phyloP scores from a whole-genome alignment of 2,888 invertebrate genomes.

The Tenthredo distinguenda region DNA sequence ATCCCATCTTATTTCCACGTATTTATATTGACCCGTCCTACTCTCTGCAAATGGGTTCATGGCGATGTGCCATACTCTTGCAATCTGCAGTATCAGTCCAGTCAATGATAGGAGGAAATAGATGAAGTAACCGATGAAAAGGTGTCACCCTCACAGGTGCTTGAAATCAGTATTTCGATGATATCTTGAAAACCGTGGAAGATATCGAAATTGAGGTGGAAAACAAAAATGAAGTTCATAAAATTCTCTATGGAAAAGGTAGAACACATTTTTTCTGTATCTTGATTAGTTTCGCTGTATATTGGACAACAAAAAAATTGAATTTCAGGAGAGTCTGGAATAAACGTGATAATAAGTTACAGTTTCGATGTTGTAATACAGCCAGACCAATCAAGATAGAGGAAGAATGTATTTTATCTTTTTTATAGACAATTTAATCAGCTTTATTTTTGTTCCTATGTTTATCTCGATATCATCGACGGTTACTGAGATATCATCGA shows the following conservation, averaged over 20 bases:
- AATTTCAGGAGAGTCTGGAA: not conserved
- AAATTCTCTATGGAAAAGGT: not conserved
- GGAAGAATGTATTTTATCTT: not conserved
- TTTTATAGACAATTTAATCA: not conserved
- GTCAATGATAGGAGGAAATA: not conserved
- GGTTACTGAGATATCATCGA: not conserved
- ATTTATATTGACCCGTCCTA: slow-evolving; percentile 6
- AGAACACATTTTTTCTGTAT: not conserved
- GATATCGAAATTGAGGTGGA: not conserved
- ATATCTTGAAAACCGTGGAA: not conserved
- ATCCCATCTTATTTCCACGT: not conserved
- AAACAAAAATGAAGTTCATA: not conserved
- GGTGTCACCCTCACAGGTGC: not conserved
- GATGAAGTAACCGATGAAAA: not conserved
- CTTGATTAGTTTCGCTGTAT: not conserved
- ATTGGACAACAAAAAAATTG: not conserved
- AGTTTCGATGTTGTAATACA: not conserved
- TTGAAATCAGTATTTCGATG: not conserved
- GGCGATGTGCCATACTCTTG: not conserved
- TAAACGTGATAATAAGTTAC: not conserved
- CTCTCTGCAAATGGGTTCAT: not conserved
- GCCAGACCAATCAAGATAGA: not conserved
- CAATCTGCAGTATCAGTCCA: not conserved
- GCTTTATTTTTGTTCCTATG: not conserved
- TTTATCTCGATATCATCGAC: not conserved